Evolutionary conservation across 2,797 vertebrate species (phyloP), one percentile per base, ranked within the genome.

Genomic region (Staurois parvus): DNA sequence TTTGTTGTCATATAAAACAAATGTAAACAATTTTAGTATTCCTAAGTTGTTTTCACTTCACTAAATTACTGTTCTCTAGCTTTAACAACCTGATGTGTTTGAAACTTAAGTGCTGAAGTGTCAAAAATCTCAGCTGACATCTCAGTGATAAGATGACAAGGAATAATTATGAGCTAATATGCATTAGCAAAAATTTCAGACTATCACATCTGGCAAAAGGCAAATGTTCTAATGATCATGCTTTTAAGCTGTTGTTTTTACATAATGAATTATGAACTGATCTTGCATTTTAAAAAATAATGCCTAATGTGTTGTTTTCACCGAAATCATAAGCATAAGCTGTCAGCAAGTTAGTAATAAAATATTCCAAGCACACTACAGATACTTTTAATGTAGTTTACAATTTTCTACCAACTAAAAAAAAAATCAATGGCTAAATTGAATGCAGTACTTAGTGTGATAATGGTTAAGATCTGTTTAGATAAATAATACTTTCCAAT

Each of bases 101-200:
- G 13, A 72, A 40, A 81, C 48, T 37, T 34, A 80, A 80, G 42
- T 26, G 21, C 24, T 21, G 32, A 59, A 72, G 19, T 34, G 52
- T 72, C 67, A 72, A 81, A 81, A 40, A 21, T 81, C 17, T 42
- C n/a, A 72, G 59, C 79, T 81, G 87, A 88, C 85, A 12, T 72
- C 70, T 52, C 77, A 76, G n/a, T 88, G 86, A 89, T 89, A 88
- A 90, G 85, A 79, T 88, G 88, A 88, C 80, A 86, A 37, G 85
- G 66, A 72, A 69, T 85, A 79, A 87, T 86, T 85, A 89, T 89
- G 90, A 29, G 37, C 85, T 89, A 88, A 87, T 80, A 72, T 67
- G 76, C 75, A 70, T 89, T 80, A 86, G 66, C 87, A 84, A 78
- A 88, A 87, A 79, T 81, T 72, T 80, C 87, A 90, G 79, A 64